Evolutionary conservation across 2,888 invertebrate species (phyloP), one percentile per base, ranked within the genome.

Genomic region (Spodoptera littoralis): DNA sequence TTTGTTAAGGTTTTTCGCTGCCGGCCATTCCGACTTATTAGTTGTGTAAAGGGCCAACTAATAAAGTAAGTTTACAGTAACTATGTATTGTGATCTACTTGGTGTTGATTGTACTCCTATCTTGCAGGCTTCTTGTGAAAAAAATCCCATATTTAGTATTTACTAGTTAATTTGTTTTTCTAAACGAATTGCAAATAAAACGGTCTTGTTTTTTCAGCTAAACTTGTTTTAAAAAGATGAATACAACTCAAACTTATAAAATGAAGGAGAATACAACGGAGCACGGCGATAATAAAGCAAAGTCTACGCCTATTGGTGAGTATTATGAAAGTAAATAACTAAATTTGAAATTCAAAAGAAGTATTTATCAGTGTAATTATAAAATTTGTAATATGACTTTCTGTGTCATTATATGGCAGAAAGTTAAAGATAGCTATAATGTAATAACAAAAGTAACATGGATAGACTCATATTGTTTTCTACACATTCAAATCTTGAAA

Each of bases 241-340:
- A 88, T 88, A 87, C 85, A 74, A 89, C 75, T 67, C 88, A 88
- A 81, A 85, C 80, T 52, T 88, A 88, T 73, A 92, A 90, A 85
- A 85, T 87, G 80, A 94, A 92, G 80, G 93, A 93, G 60, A 86
- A 84, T 82, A 85, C 61, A 12, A 76, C 80, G 60, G 90, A 91
- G 30, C 77, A 81, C 65, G 77, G 81, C 72, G 94, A 93, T 70
- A 88, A 73, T 75, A 92, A 92, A 84, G 69, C 87, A 22, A 94
- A 90, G 83, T 82, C 90, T 47, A 94, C 94, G 36, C 94, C 94
- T 46, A 87, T 94, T 66, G 93, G 93, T 93, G 84, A 57, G 88
- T 84, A 42, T 42, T 27, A 22, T 11, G 9, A 43, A 13, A 47
- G 42, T 44, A 54, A 18, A 9, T 8, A 36, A 36, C 36, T 1